Percentiles rank a stretch among this genome's conserved stretches.
phyloP scores from a whole-genome alignment of 2,888 invertebrate genomes.

The Tenthredo amoena region DNA sequence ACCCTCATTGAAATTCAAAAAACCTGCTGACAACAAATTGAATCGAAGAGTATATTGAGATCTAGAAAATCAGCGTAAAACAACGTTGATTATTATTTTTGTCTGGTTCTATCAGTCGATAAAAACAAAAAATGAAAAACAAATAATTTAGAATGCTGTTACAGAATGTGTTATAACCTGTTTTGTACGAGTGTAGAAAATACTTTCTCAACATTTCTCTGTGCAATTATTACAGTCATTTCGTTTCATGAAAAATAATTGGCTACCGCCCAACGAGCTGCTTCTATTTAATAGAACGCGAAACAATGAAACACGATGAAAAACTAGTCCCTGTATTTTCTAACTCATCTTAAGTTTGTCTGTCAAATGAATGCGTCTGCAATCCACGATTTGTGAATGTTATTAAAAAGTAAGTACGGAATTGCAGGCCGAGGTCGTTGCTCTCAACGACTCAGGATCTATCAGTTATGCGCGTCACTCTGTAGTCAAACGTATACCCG shows the following conservation, averaged over 20 bases:
- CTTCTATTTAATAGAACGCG: background rate
- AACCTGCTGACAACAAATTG: background rate
- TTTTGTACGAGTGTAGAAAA: background rate
- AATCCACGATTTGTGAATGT: background rate
- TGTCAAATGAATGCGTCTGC: background rate
- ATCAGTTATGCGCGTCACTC: conserved; percentile 18
- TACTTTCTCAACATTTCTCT: conserved; percentile 16
- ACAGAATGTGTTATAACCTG: conserved; percentile 7
- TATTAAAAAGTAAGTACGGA: background rate
- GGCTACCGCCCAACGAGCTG: too few species aligned
- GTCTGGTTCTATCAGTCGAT: background rate
- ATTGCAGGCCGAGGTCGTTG: conserved; percentile 33
- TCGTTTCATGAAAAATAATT: background rate
- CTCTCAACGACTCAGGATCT: conserved; percentile 31
- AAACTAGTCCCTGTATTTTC: background rate
- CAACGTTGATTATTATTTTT: background rate
- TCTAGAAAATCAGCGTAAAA: background rate
- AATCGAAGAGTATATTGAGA: too few species aligned
- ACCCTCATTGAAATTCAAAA: background rate
- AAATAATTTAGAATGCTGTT: background rate
- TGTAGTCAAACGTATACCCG: background rate
- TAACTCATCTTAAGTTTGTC: background rate
- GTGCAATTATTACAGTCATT: background rate
- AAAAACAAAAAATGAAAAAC: background rate
- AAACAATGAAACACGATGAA: background rate